phyloP scores from a whole-genome alignment of 2,797 vertebrate species.

The Cryptoprocta ferox region DNA sequence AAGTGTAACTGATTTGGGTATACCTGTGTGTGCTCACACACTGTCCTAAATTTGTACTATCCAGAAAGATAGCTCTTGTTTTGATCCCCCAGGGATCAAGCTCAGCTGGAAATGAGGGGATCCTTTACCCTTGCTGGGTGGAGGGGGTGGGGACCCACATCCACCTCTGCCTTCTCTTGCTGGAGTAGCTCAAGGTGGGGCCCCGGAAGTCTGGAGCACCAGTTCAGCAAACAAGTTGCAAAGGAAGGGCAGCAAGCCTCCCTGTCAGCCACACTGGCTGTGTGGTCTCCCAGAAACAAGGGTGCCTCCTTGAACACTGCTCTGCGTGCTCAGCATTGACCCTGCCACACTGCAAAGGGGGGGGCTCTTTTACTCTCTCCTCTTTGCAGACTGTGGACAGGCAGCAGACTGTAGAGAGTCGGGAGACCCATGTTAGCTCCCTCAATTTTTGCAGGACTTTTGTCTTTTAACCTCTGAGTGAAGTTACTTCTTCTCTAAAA shows the following conservation, averaged over 20 bases:
- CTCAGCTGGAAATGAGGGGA: background rate
- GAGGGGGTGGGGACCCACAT: background rate
- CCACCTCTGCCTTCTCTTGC: background rate
- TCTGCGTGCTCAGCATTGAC: background rate
- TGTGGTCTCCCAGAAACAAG: background rate
- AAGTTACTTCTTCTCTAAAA: conserved; percentile 37
- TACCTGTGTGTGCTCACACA: background rate
- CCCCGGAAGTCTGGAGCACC: background rate
- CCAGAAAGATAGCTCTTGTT: background rate
- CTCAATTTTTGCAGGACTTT: conserved; percentile 27
- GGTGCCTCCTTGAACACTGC: background rate
- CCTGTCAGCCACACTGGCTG: background rate
- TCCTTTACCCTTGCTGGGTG: background rate
- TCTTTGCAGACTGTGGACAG: background rate
- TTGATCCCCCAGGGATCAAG: background rate
- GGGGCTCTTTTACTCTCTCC: background rate
- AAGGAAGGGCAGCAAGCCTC: background rate
- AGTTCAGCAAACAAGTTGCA: background rate
- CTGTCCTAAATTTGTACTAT: background rate
- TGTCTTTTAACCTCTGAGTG: conserved; percentile 38
- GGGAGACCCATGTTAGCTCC: background rate
- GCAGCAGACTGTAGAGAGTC: background rate
- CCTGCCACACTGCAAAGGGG: background rate
- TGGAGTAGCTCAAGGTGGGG: background rate
- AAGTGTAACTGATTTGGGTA: background rate